Evolutionary conservation across 2,888 invertebrate genomes (phyloP).

Genomic region (Julus scanicus): DNA sequence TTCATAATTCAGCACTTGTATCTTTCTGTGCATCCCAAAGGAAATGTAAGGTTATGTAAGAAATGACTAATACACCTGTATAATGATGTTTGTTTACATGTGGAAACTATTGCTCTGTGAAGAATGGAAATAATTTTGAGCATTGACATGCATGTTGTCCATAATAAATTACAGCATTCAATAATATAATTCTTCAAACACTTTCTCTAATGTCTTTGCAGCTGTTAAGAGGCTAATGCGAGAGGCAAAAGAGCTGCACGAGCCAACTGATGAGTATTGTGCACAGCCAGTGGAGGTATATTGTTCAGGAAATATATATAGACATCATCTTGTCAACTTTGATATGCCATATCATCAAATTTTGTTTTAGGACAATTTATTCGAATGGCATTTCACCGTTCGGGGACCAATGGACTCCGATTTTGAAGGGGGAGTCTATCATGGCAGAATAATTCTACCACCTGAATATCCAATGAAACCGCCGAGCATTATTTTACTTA

Average conservation of each 20-base stretch:
- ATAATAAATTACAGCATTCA: too few relatives aligned
- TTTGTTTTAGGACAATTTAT: conserved; percentile 79
- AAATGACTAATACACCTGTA: too few relatives aligned
- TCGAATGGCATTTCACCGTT: conserved; percentile 98
- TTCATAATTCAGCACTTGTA: too few relatives aligned
- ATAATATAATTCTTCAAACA: too few relatives aligned
- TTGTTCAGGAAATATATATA: too few relatives aligned
- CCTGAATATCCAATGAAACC: conserved; percentile 98
- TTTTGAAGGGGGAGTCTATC: conserved; percentile 90
- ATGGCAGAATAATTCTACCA: conserved; percentile 90
- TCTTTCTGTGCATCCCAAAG: too few relatives aligned
- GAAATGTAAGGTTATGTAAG: too few relatives aligned
- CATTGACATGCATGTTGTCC: too few relatives aligned
- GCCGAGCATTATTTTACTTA: conserved; percentile 90
- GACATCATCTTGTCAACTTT: background rate
- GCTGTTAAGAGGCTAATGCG: conserved; percentile 94
- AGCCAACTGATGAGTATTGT: conserved; percentile 88
- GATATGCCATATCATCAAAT: background rate
- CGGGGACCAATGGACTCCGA: conserved; percentile 88
- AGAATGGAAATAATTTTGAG: too few relatives aligned
- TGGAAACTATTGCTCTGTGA: too few relatives aligned
- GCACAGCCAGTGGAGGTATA: conserved; percentile 83
- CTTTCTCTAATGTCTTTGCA: conserved; percentile 63
- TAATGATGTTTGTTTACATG: too few relatives aligned
- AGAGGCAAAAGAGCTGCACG: conserved; percentile 86